These are phyloP conservation scores for Pecten maximus DNA, from an alignment of 2,888 invertebrate species.

Conservation along the genomic window DNA sequence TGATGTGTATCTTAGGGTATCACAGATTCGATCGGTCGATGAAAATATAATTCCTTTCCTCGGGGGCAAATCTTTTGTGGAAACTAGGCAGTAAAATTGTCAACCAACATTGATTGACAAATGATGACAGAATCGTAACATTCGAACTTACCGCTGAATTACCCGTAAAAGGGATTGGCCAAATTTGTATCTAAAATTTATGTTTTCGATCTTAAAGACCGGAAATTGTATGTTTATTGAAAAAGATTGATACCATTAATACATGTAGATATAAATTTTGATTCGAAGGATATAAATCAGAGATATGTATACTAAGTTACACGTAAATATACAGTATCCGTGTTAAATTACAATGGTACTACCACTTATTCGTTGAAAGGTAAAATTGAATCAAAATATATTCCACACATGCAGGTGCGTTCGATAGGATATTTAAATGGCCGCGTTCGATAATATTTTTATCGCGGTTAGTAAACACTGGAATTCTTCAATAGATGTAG, in stretches of 20 bases:
- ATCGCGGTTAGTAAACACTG: no score
- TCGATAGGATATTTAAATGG: not conserved
- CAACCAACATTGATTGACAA: not conserved
- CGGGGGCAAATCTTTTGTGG: not conserved
- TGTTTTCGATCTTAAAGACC: not conserved
- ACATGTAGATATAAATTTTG: not conserved
- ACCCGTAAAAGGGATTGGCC: not conserved
- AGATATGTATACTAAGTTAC: no score
- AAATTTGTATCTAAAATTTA: not conserved
- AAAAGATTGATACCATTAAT: not conserved
- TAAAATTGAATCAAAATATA: not conserved
- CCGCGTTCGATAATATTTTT: not conserved
- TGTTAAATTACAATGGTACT: not conserved
- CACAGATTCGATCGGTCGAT: not conserved
- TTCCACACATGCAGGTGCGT: not conserved
- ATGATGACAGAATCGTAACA: not conserved
- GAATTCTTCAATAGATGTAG: no score
- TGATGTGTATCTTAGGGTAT: not conserved
- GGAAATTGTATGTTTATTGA: not conserved
- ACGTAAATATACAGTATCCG: no score
- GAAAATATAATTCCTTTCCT: slow-evolving; percentile 12
- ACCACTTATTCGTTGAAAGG: not conserved
- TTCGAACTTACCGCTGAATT: slow-evolving; percentile 13
- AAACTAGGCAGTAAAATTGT: not conserved
- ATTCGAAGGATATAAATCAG: no score